A percentile compares a stretch with the other conserved stretches of the same genome.
Evolutionary conservation across 2,113 vertebrate genomes (phyloP).

Genomic region (Hypocryptadius cinnamomeus): DNA sequence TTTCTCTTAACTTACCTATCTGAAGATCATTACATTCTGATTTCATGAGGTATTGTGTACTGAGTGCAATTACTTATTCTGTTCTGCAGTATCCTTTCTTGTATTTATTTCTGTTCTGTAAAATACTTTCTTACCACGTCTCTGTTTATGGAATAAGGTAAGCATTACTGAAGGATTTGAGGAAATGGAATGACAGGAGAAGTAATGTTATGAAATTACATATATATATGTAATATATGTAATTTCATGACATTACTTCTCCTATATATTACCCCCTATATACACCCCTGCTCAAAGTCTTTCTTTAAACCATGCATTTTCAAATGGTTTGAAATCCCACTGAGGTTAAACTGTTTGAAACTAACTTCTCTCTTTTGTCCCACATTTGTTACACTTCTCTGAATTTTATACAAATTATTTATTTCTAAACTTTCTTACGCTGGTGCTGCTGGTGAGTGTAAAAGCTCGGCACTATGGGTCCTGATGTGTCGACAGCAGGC

Average conservation of each 20-base stretch:
- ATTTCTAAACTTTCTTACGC: background rate
- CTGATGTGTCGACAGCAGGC: background rate
- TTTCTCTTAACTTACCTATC: background rate
- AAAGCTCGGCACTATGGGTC: background rate
- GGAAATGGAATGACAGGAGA: background rate
- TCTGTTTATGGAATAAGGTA: background rate
- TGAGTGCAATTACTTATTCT: background rate
- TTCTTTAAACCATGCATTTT: background rate
- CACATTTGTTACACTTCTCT: background rate
- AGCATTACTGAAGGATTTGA: background rate
- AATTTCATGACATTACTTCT: background rate
- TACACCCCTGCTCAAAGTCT: background rate
- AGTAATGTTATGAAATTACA: background rate
- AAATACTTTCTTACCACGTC: background rate
- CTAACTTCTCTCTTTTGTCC: background rate
- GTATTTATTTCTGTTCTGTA: background rate
- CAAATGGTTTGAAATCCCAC: background rate
- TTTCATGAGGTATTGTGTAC: background rate
- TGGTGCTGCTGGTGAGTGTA: background rate
- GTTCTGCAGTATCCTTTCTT: background rate
- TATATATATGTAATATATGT: background rate
- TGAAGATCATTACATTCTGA: background rate
- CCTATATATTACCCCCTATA: background rate
- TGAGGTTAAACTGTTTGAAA: background rate
- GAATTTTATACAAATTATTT: background rate